Evolutionary conservation across 2,888 invertebrate genomes (phyloP).

Genomic region (Amiota communis): DNA sequence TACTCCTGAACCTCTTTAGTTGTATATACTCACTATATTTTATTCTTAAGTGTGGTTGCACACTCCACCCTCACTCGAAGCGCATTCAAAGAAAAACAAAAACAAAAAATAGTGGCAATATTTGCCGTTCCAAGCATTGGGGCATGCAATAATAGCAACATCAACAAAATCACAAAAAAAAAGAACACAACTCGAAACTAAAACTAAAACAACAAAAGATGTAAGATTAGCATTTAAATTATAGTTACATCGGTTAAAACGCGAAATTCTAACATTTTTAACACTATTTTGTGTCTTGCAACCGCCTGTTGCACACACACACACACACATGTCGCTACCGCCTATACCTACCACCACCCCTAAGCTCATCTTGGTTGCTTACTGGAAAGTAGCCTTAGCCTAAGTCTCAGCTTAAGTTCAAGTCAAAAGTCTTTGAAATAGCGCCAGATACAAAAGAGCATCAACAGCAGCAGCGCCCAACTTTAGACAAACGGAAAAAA

Average conservation of each 20-base stretch:
- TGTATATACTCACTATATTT: background rate
- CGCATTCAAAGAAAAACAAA: conserved; percentile 8
- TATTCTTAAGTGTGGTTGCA: background rate
- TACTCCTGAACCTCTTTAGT: background rate
- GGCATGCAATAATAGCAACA: background rate
- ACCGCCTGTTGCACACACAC: background rate
- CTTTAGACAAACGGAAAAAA: background rate
- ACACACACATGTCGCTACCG: background rate
- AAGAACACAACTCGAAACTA: background rate
- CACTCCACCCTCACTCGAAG: conserved; percentile 26
- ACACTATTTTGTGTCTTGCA: conserved; percentile 17
- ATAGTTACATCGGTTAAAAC: conserved; percentile 62
- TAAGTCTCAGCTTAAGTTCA: no score
- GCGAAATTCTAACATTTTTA: conserved; percentile 26
- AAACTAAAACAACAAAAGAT: conserved; percentile 50
- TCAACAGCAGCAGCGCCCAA: background rate
- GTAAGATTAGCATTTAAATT: conserved; percentile 65
- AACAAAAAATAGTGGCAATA: conserved; percentile 4
- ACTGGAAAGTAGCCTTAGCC: background rate
- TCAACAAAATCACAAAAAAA: background rate
- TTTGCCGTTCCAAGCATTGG: background rate
- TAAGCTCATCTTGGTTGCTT: no score
- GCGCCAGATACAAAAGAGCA: conserved; percentile 2
- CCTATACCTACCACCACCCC: background rate
- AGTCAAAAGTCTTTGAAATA: conserved; percentile 19